Base-by-base conservation (phyloP, 2,888 invertebrate species). In the Yponomeuta plumbellus region DNA sequence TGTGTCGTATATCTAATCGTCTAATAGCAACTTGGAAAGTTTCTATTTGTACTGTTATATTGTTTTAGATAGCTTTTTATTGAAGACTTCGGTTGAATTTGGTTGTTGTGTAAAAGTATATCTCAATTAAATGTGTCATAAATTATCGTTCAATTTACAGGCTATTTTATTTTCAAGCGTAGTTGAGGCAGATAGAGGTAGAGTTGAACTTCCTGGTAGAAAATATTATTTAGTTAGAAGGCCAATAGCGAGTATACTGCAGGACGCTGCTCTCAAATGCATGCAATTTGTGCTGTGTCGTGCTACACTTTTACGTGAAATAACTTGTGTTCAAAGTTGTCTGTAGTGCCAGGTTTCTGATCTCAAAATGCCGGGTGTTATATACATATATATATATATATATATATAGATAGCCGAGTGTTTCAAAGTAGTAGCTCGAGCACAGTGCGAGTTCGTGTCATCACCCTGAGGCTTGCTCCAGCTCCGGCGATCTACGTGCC, bases 401-500 rank as follows among this genome's bases (percentile, higher is more conserved):
- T n/a, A n/a, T n/a, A n/a, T n/a, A n/a, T n/a, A n/a, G n/a, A 17
- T 52, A 4, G 17, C 44, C 44, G 13, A 17, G 44, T 13, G 44
- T 17, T 52, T 52, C 44, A 52, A 17, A 52, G 44, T 44, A 44
- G 44, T 44, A 61, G 61, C 44, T 17, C 17, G 17, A 22, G 63
- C 40, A 21, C 20, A 20, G 64, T 56, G 23, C 39, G 20, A 44
- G 56, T 52, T 13, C 26, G 56, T 64, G 64, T 21, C 20, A 17
- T 26, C 39, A 34, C 17, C 22, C 23, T 61, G 26, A 61, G 61
- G 22, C 23, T 61, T 39, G 65, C 59, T 21, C 76, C 85, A 83
- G 88, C 83, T 80, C 84, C 88, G 73, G 91, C 91, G 69, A 77
- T 85, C 74, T 91, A 88, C 88, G 89, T 91, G 88, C 90, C 91